These are phyloP conservation scores for Portunus trituberculatus DNA, from an alignment of 1,140 invertebrate species.

Conservation along the genomic window DNA sequence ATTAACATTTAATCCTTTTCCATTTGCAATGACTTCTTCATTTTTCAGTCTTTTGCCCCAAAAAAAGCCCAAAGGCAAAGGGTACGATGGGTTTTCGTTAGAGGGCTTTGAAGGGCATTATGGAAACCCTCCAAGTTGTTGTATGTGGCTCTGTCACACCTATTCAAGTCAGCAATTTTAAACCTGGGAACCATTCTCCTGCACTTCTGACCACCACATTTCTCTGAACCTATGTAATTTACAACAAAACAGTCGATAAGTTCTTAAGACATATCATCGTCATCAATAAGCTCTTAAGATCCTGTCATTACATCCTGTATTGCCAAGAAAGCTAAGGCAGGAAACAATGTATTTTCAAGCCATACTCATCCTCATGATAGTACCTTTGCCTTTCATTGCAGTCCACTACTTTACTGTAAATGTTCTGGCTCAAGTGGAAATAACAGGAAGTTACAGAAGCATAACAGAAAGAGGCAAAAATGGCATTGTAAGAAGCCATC, in stretches of 20 bases:
- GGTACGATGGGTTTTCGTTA: no score
- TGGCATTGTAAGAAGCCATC: not conserved
- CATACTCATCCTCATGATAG: conserved; percentile 5
- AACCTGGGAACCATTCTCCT: not conserved
- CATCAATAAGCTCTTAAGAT: conserved; percentile 25
- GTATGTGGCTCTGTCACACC: not conserved
- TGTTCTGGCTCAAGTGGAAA: conserved; percentile 22
- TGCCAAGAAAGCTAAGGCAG: not conserved
- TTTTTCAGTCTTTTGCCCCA: not conserved
- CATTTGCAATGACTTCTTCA: not conserved
- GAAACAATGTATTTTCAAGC: not conserved
- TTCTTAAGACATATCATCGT: not conserved
- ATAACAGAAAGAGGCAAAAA: not conserved
- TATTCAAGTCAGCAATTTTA: not conserved
- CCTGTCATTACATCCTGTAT: not conserved
- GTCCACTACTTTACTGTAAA: not conserved
- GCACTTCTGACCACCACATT: not conserved
- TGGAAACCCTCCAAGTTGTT: conserved; percentile 22
- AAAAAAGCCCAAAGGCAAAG: not conserved
- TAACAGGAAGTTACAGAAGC: not conserved
- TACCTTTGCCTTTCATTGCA: not conserved
- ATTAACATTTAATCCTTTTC: no score
- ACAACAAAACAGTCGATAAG: not conserved
- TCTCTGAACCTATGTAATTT: not conserved
- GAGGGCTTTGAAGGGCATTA: not conserved